Percentiles rank a stretch among this genome's conserved stretches.
Conservation (phyloP, 2,888 invertebrate species). For the Cheilosia grossa region DNA sequence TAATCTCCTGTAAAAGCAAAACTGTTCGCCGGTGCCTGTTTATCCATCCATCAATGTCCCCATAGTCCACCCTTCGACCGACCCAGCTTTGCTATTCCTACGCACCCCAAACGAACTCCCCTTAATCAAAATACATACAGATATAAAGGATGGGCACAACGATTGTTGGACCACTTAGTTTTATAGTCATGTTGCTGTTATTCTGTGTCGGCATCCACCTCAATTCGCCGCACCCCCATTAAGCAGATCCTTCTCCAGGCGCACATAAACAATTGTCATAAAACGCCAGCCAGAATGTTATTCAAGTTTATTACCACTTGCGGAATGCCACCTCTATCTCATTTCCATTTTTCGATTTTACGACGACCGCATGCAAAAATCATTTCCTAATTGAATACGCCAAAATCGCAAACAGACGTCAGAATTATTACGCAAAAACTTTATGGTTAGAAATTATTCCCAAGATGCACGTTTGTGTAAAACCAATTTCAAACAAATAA, state of each 20-base stretch:
- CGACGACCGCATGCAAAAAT: slow-evolving; percentile 34
- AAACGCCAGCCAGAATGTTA: slow-evolving; percentile 42
- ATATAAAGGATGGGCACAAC: background rate
- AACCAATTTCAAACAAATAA: slow-evolving; percentile 47
- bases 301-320: slow-evolving; percentile 41
- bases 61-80: too few relatives aligned
- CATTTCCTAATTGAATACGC: slow-evolving; percentile 39
- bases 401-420: slow-evolving; percentile 25
- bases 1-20: too few relatives aligned
- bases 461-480: slow-evolving; percentile 46
- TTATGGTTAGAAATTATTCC: slow-evolving; percentile 65
- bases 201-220: background rate
- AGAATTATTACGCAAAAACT: slow-evolving; percentile 36
- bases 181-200: background rate
- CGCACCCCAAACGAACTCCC: too few relatives aligned
- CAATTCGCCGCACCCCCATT: background rate
- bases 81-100: too few relatives aligned
- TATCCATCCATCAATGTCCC: too few relatives aligned
- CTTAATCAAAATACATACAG: too few relatives aligned
- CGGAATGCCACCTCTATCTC: slow-evolving; percentile 33
- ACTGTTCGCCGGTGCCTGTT: too few relatives aligned
- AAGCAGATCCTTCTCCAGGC: background rate
- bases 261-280: slow-evolving; percentile 47
- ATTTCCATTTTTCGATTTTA: slow-evolving; percentile 8
- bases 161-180: background rate